Evolutionary conservation across 2,888 invertebrate genomes (phyloP).

Genomic region (Dolichomitus sp.): DNA sequence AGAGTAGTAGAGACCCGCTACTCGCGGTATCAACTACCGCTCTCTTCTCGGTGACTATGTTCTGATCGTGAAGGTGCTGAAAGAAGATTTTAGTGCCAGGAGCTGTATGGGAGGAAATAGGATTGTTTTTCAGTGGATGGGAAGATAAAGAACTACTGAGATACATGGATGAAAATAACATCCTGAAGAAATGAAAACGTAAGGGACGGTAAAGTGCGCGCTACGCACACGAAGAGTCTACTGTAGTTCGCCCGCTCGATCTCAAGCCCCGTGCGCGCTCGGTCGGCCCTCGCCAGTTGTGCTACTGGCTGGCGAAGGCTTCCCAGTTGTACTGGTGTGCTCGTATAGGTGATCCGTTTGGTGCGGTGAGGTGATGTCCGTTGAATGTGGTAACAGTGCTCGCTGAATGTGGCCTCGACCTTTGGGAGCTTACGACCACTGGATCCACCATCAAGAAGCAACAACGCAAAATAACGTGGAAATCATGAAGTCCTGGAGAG

Average conservation of each 20-base stretch:
- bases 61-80: slow-evolving; percentile 24
- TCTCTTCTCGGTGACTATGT: slow-evolving; percentile 25
- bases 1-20: slow-evolving; percentile 56
- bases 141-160: background rate
- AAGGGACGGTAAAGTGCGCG: slow-evolving; percentile 39
- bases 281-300: slow-evolving; percentile 38
- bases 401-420: slow-evolving; percentile 39
- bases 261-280: slow-evolving; percentile 38
- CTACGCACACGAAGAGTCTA: slow-evolving; percentile 55
- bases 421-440: slow-evolving; percentile 4
- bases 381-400: slow-evolving; percentile 40
- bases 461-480: slow-evolving; percentile 19
- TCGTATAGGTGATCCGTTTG: background rate
- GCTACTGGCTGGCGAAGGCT: slow-evolving; percentile 31
- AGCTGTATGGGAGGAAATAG: slow-evolving; percentile 7
- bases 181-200: slow-evolving; percentile 1
- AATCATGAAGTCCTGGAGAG: slow-evolving; percentile 36
- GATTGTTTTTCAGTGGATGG: slow-evolving; percentile 1
- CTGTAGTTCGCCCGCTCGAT: slow-evolving; percentile 44
- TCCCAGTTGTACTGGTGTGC: slow-evolving; percentile 34
- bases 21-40: slow-evolving; percentile 61
- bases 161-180: background rate
- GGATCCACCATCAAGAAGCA: background rate
- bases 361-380: slow-evolving; percentile 35
- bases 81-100: slow-evolving; percentile 11